Base-by-base conservation (phyloP, 2,797 vertebrate species). In the Bufotes viridis region DNA sequence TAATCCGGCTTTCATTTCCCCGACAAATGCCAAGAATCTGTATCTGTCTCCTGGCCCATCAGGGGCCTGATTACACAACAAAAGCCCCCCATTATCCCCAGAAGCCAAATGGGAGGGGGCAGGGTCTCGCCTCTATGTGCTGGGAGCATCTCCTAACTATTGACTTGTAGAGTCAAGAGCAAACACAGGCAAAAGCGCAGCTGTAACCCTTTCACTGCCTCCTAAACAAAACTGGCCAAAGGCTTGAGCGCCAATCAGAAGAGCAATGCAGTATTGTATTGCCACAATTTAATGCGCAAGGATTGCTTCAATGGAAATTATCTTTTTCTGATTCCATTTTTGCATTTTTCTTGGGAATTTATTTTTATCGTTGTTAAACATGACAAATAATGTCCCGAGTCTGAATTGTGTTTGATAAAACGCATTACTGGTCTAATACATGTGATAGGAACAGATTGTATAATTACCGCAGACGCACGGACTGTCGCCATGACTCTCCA, bases 1-100 rank as follows among this genome's bases (percentile, higher is more conserved):
- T 98, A 98, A 98, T 97, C 97, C 96, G 91, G 93, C 97, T 98
- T 98, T 98, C 97, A 97, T 97, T 98, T 96, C 95, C 93, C 97
- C 96, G 96, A 96, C 96, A 96, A 97, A 97, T 96, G 96, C 96
- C 95, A 96, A 96, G 96, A 96, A 97, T 97, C 95, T 96, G 93
- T 94, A 93, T 95, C 91, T 96, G 96, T 97, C 96, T 95, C 96
- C 94, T 90, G 93, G 94, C 96, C 96, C 96, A 94, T 96, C 94
- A 95, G 96, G 97, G 97, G 96, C 95, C 96, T 97, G 97, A 97
- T 97, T 96, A 97, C 95, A 91, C 94, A 94, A 98, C 97, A 99
- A 99, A 97, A 96, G 96, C 93, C 92, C 93, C 93, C 96, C 94
- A 93, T 95, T 95, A 95, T 96, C 96, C 96, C 93, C 93, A 93